Base-by-base conservation (phyloP, 2,888 invertebrate genomes). In the Apotomis betuletana region DNA sequence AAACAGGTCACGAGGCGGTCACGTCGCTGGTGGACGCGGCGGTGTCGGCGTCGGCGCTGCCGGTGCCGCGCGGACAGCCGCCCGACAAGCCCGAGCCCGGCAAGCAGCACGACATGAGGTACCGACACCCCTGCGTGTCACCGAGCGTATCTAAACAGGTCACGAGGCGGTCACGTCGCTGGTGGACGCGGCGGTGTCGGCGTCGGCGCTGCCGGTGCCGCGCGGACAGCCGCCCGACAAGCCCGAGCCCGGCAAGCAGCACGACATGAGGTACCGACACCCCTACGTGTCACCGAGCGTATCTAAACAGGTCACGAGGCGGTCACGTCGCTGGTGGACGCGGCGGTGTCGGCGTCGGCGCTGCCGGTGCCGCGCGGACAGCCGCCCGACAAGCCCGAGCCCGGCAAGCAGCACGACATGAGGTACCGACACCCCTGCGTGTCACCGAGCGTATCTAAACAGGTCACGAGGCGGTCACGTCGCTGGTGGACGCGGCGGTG, bases 181-280 rank as follows among this genome's bases (percentile, higher is more conserved):
- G 68, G 98, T 98, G 8, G 97, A 98, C 86, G 97, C 97, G 12
- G 98, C 98, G n/a, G 97, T 97, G 1, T 97, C 97, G 78, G 98
- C 98, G 81, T 97, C 97, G 0, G 97, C 97, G 83, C 87, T 98
- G 81, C 97, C 97, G 0, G 97, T 98, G 68, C 98, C 97, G 0
- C 92, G 94, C 52, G 91, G 94, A 2, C 77, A 81, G 51, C 92
- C 79, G 82, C 90, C 79, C 74, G 88, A 74, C 79, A 92, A 87
- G 74, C 85, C 83, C 0, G 84, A 88, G 54, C 78, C 78, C 69
- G 85, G 87, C 75, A 81, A 76, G 55, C 79, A 57, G 52, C 77
- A 77, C 46, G 77, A 77, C 58, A 73, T 76, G 44, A 67, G 77
- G 77, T 77, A 8, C 27, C 27, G 10, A 12, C 10, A 49, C 49